A percentile compares a stretch with the other conserved stretches of the same genome.
These are phyloP conservation scores for Anticlea derivata DNA, from an alignment of 2,888 invertebrate genomes.

Conservation along the genomic window DNA sequence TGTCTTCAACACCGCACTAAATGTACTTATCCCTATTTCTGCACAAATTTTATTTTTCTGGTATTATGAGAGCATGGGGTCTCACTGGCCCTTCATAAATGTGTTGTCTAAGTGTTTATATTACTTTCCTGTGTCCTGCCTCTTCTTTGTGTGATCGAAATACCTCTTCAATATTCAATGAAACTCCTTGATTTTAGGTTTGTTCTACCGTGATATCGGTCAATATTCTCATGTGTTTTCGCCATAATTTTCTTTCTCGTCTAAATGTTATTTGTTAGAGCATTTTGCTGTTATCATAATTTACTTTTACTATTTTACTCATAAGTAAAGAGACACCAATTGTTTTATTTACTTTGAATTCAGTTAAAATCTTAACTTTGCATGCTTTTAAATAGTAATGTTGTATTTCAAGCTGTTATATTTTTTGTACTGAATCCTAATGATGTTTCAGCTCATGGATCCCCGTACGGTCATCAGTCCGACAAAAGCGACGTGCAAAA, in stretches of 20 bases:
- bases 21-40: slow-evolving; percentile 68
- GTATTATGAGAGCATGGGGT: slow-evolving; percentile 63
- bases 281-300: slow-evolving; percentile 8
- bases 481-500: slow-evolving; percentile 56
- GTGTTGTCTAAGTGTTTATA: slow-evolving; percentile 46
- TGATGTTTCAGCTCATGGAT: slow-evolving; percentile 59
- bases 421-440: slow-evolving; percentile 8
- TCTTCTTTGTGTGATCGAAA: slow-evolving; percentile 22
- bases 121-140: slow-evolving; percentile 30
- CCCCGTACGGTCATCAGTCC: slow-evolving; percentile 48
- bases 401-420: slow-evolving; percentile 10
- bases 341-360: too few species aligned
- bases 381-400: slow-evolving; percentile 34
- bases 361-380: slow-evolving; percentile 18
- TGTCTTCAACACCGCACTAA: slow-evolving; percentile 71
- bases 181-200: slow-evolving; percentile 24
- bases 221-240: slow-evolving; percentile 19
- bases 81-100: slow-evolving; percentile 48
- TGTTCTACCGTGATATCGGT: slow-evolving; percentile 24
- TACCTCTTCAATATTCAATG: slow-evolving; percentile 23
- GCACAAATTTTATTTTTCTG: slow-evolving; percentile 63
- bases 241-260: slow-evolving; percentile 19
- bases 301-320: neutral
- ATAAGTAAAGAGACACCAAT: slow-evolving; percentile 8
- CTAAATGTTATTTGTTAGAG: slow-evolving; percentile 16